A percentile compares a stretch with the other conserved stretches of the same genome.
Conservation (phyloP, 2,888 invertebrate species). For the Amaurobius ferox region DNA sequence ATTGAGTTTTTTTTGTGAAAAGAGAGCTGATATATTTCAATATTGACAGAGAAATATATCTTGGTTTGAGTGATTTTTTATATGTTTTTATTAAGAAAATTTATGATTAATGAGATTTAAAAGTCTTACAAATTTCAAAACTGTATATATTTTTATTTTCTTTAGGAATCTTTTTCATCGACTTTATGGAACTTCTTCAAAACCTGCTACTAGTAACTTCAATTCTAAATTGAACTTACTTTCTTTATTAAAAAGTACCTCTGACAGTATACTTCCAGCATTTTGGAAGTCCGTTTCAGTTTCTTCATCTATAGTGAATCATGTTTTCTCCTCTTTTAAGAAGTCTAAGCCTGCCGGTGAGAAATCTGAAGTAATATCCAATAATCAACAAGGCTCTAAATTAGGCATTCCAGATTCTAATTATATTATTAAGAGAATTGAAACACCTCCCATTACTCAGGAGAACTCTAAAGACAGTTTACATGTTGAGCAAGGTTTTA, state of each 20-base stretch:
- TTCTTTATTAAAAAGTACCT: slow-evolving; percentile 16
- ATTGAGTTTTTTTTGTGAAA: no score
- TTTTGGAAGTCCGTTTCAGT: slow-evolving; percentile 45
- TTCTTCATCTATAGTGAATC: slow-evolving; percentile 31
- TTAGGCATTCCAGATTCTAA: neutral
- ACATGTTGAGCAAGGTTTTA: slow-evolving; percentile 41
- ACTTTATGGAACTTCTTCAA: slow-evolving; percentile 50
- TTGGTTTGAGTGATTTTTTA: neutral
- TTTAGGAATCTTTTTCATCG: neutral
- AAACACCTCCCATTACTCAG: neutral
- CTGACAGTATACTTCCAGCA: slow-evolving; percentile 29
- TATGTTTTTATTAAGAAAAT: neutral
- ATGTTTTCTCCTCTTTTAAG: neutral
- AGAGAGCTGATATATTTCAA: neutral
- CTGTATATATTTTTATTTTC: neutral
- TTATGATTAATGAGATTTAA: neutral
- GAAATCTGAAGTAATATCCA: neutral
- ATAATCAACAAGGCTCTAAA: neutral
- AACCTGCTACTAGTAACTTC: slow-evolving; percentile 18
- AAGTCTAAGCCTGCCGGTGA: neutral
- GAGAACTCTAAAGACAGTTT: neutral
- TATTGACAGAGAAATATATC: neutral
- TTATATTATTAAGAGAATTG: neutral
- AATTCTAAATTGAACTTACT: slow-evolving; percentile 13
- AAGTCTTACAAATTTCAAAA: no score